These are phyloP conservation scores for Pangasius mekongensis DNA, from an alignment of 2,797 vertebrate species.

Conservation along the genomic window DNA sequence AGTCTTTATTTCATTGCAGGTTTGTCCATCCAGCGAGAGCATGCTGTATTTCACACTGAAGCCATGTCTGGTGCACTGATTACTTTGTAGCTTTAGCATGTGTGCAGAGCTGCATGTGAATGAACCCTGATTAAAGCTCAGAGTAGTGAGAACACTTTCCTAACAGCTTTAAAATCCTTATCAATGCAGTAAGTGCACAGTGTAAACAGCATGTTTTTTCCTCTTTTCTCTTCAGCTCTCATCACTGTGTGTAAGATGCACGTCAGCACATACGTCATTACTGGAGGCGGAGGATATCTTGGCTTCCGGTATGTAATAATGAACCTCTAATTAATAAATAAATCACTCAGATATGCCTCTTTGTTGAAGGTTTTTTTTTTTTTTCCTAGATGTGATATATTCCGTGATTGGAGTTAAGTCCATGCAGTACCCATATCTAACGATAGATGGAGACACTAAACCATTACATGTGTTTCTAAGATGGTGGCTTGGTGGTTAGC, in stretches of 20 bases:
- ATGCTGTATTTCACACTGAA: neutral
- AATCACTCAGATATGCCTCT: neutral
- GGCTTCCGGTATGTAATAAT: slow-evolving; percentile 85
- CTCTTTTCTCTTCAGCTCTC: neutral
- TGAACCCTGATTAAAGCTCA: rapidly evolving
- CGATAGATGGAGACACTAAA: slow-evolving; percentile 40
- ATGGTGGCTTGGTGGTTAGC: no score
- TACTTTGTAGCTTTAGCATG: neutral
- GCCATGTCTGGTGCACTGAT: neutral
- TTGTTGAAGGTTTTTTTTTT: neutral
- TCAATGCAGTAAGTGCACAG: neutral
- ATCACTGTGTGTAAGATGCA: slow-evolving; percentile 11
- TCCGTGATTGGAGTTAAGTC: neutral
- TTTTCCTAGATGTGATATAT: neutral
- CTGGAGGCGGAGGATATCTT: slow-evolving; percentile 93
- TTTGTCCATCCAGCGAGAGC: neutral
- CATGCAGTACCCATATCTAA: neutral
- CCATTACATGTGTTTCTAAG: neutral
- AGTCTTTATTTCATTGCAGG: neutral
- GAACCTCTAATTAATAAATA: neutral
- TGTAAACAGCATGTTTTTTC: neutral
- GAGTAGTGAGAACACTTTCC: neutral
- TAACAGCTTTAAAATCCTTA: neutral
- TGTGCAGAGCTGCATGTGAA: neutral
- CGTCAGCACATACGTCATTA: slow-evolving; percentile 79